A percentile compares a stretch with the other conserved stretches of the same genome.
Evolutionary conservation across 2,888 invertebrate genomes (phyloP).

Genomic region (Dinocampus coccinellae): DNA sequence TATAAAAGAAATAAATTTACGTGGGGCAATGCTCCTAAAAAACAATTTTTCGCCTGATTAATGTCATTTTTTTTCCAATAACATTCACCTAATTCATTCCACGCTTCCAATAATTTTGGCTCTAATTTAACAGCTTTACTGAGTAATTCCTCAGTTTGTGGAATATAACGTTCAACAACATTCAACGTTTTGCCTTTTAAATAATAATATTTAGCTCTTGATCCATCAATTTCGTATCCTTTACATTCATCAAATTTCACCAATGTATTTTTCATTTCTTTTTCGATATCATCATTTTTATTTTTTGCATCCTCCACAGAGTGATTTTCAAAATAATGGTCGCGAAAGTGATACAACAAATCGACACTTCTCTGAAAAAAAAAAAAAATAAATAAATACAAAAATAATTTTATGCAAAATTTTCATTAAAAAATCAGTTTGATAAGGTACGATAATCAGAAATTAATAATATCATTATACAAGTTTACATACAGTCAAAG

Average conservation of each 20-base stretch:
- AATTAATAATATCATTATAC: not conserved
- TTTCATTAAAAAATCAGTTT: not conserved
- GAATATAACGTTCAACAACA: conserved; percentile 77
- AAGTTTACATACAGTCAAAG: conserved; percentile 58
- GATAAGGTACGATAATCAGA: not conserved
- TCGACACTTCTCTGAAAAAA: conserved; percentile 75
- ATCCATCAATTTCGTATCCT: conserved; percentile 72
- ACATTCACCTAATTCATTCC: conserved; percentile 91
- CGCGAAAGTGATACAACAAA: conserved; percentile 78
- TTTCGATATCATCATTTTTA: conserved; percentile 76
- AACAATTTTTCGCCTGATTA: conserved; percentile 85
- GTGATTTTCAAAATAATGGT: conserved; percentile 84
- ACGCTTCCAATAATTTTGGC: conserved; percentile 83
- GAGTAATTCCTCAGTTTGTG: conserved; percentile 80
- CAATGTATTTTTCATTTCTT: conserved; percentile 75
- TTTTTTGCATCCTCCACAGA: conserved; percentile 77
- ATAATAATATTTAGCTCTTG: conserved; percentile 76
- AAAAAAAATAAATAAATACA: conserved; percentile 10
- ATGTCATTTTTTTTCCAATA: conserved; percentile 90
- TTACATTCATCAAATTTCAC: conserved; percentile 77
- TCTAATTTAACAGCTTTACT: conserved; percentile 89
- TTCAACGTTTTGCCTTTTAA: conserved; percentile 81
- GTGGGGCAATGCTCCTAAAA: conserved; percentile 81
- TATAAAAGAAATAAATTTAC: conserved; percentile 68
- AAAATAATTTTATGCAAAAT: conserved; percentile 6